Conservation (phyloP, 2,888 invertebrate species). For the Biston stratarius region DNA sequence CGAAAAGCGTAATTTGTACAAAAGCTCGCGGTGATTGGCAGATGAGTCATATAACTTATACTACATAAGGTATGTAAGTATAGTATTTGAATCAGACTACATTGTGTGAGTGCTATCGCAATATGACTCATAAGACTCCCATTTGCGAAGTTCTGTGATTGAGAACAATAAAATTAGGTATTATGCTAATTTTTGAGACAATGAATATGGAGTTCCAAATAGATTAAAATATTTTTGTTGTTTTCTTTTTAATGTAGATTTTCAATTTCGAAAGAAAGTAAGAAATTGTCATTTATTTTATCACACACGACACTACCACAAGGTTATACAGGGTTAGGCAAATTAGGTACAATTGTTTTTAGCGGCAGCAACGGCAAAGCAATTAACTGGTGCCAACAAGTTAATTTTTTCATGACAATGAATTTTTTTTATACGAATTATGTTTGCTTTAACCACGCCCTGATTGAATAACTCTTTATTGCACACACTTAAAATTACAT, state of each 20-base stretch:
- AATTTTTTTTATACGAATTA: no score
- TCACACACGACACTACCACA: neutral
- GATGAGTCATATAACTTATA: conserved; percentile 20
- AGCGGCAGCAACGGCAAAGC: no score
- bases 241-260: neutral
- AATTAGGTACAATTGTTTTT: no score
- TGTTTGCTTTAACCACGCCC: no score
- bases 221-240: neutral
- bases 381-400: no score
- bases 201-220: conserved; percentile 1
- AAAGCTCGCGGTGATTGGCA: conserved; percentile 30
- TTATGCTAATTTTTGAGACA: conserved; percentile 33
- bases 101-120: conserved; percentile 23
- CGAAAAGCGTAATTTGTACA: conserved; percentile 25
- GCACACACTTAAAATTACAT: no score
- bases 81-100: conserved; percentile 15
- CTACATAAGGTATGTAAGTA: neutral
- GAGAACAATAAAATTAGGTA: conserved; percentile 34
- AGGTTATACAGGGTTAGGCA: no score
- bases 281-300: neutral
- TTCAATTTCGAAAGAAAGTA: neutral
- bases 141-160: conserved; percentile 17
- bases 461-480: no score
- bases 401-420: no score
- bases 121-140: conserved; percentile 25